Evolutionary conservation across 2,888 invertebrate species (phyloP).

Genomic region (Cheilosia variabilis): DNA sequence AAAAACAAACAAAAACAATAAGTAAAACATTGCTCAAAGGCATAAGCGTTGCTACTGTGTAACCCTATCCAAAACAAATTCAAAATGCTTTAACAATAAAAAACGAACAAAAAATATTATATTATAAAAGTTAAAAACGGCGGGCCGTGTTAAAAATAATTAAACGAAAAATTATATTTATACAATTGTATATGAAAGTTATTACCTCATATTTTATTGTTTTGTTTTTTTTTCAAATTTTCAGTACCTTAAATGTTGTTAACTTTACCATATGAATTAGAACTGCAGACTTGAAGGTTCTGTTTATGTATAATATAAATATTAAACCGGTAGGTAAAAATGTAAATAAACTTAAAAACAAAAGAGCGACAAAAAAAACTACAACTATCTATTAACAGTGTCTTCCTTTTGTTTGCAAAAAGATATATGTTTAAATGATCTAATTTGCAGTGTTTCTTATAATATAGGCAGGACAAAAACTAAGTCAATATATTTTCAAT

Average conservation of each 20-base stretch:
- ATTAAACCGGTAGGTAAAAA: slow-evolving; percentile 19
- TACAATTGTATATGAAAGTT: slow-evolving; percentile 32
- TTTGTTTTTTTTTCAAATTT: slow-evolving; percentile 20
- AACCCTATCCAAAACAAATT: slow-evolving; percentile 32
- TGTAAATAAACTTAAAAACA: slow-evolving; percentile 48
- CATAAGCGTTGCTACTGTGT: slow-evolving; percentile 28
- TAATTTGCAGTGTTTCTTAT: slow-evolving; percentile 16
- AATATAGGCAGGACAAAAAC: slow-evolving; percentile 10
- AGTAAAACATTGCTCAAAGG: slow-evolving; percentile 35
- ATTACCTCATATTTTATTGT: slow-evolving; percentile 21
- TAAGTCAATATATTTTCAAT: slow-evolving; percentile 19
- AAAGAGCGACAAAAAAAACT: background rate
- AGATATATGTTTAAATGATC: background rate
- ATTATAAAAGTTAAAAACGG: slow-evolving; percentile 27
- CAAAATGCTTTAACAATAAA: slow-evolving; percentile 39
- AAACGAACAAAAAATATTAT: background rate
- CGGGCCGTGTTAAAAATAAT: slow-evolving; percentile 42
- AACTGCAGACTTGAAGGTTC: slow-evolving; percentile 32
- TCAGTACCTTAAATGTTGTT: slow-evolving; percentile 47
- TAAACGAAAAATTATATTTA: slow-evolving; percentile 11
- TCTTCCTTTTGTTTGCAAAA: slow-evolving; percentile 58
- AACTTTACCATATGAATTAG: slow-evolving; percentile 16
- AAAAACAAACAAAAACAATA: slow-evolving; percentile 13
- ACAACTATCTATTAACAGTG: slow-evolving; percentile 25
- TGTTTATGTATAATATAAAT: slow-evolving; percentile 13